Evolutionary conservation across 2,797 vertebrate genomes (phyloP).

Genomic region (Hydrophis major): DNA sequence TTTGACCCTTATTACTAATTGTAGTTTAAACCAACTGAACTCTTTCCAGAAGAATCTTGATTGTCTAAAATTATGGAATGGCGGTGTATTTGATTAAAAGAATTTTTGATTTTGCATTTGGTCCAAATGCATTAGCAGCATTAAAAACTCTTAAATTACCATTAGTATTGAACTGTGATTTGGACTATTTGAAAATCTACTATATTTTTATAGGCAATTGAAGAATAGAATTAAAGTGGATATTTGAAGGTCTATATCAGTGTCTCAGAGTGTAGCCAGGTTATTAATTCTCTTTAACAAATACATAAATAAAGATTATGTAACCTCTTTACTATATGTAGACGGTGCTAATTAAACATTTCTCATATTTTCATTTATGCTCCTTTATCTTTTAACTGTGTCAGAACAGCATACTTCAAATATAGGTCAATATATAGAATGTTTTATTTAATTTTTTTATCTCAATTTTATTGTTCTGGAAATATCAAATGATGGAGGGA

Average conservation of each 20-base stretch:
- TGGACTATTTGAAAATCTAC: not conserved
- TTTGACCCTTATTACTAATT: not conserved
- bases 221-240: not conserved
- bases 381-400: not conserved
- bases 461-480: not conserved
- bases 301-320: not conserved
- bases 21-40: not conserved
- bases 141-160: not conserved
- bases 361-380: not conserved
- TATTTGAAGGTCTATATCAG: not conserved
- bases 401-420: not conserved
- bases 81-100: not conserved
- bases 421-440: not conserved
- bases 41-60: not conserved
- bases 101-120: not conserved
- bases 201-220: not conserved
- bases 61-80: not conserved
- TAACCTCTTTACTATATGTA: not conserved
- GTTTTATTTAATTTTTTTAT: not conserved
- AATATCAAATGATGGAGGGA: not conserved
- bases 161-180: not conserved
- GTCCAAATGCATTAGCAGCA: not conserved
- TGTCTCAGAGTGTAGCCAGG: not conserved
- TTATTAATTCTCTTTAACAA: not conserved
- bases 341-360: not conserved